Percentiles rank a stretch among this genome's conserved stretches.
These are phyloP conservation scores for Brachionus angularis DNA, from an alignment of 1,140 invertebrate species.

Conservation along the genomic window DNA sequence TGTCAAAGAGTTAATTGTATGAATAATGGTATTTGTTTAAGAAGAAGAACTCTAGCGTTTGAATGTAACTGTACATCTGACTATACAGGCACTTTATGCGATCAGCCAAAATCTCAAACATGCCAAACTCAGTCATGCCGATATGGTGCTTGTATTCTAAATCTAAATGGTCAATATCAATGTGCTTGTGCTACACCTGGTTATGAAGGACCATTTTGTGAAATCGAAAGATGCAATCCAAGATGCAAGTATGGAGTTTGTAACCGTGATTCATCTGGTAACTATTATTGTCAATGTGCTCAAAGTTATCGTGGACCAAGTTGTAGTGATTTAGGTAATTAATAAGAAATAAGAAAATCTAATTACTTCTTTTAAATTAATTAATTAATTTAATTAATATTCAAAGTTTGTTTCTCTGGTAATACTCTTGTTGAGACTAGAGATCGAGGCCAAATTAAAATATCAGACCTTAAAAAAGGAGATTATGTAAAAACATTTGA, in stretches of 20 bases:
- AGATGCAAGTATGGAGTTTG: conserved; percentile 32
- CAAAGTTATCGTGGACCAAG: conserved; percentile 20
- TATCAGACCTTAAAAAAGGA: conserved; percentile 17
- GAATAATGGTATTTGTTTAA: conserved; percentile 42
- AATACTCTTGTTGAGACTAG: conserved; percentile 6
- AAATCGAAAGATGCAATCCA: conserved; percentile 41
- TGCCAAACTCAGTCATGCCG: conserved; percentile 20
- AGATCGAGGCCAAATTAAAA: conserved; percentile 29
- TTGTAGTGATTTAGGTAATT: conserved; percentile 28
- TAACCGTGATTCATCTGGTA: conserved; percentile 5
- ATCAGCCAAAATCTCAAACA: conserved; percentile 37
- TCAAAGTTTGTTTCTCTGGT: conserved; percentile 31
- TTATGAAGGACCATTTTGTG: conserved; percentile 26
- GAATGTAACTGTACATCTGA: conserved; percentile 28
- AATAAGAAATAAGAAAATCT: background rate
- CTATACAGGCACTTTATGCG: conserved; percentile 29
- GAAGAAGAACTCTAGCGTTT: conserved; percentile 22
- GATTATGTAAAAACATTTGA: conserved; percentile 33
- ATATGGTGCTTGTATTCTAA: conserved; percentile 27
- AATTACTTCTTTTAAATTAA: conserved; percentile 13
- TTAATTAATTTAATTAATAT: background rate
- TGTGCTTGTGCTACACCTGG: conserved; percentile 17
- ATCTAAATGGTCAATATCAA: conserved; percentile 28
- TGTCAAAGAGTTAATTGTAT: conserved; percentile 41
- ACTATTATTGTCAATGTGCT: conserved; percentile 38